Percentiles rank a stretch among this genome's conserved stretches.
Evolutionary conservation across 1,140 invertebrate genomes (phyloP).

Genomic region (Lucilia cuprina): DNA sequence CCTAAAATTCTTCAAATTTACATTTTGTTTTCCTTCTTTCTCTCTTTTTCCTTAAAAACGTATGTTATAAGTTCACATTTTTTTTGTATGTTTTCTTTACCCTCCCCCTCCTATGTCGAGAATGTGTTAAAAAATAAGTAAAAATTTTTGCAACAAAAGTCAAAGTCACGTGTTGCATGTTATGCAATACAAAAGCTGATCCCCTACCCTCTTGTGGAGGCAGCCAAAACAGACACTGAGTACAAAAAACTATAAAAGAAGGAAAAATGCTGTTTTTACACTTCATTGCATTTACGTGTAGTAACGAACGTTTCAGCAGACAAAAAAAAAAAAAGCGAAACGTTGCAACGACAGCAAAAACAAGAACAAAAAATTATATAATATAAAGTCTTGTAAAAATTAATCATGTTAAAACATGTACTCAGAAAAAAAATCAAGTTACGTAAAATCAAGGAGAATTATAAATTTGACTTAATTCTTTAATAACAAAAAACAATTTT

Average conservation of each 20-base stretch:
- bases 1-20: no score
- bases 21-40: not conserved
- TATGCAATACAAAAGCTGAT: conserved; percentile 6
- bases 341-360: not conserved
- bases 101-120: not conserved
- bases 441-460: not conserved
- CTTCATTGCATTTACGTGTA: conserved; percentile 42
- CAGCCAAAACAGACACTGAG: not conserved
- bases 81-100: not conserved
- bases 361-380: no score
- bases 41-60: not conserved
- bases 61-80: not conserved
- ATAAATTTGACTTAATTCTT: not conserved
- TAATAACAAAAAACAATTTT: no score
- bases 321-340: not conserved
- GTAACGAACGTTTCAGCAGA: not conserved
- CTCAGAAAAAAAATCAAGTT: not conserved
- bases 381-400: conserved; percentile 12
- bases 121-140: not conserved
- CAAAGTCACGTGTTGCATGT: conserved; percentile 41
- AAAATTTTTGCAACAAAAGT: conserved; percentile 6
- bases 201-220: not conserved
- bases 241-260: conserved; percentile 7
- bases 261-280: conserved; percentile 39
- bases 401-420: conserved; percentile 28